Conservation (phyloP, 1,140 invertebrate species). For the Charaxes varanes region DNA sequence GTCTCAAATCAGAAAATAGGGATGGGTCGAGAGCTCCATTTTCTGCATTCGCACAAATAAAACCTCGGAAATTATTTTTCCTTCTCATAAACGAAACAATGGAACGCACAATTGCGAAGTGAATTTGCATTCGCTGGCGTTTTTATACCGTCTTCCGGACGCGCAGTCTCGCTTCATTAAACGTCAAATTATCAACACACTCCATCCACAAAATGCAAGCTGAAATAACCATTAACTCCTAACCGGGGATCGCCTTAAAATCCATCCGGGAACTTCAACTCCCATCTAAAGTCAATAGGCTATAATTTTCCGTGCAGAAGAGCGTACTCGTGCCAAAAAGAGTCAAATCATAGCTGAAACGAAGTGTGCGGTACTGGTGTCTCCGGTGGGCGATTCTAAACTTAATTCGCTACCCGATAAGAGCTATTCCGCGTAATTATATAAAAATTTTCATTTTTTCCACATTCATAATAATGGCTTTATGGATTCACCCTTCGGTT, state of each 20-base stretch:
- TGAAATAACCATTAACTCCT: conserved; percentile 48
- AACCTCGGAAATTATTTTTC: conserved; percentile 23
- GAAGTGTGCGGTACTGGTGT: conserved; percentile 35
- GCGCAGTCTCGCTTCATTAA: conserved; percentile 66
- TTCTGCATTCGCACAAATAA: conserved; percentile 16
- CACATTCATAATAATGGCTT: conserved; percentile 31
- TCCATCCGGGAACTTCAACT: conserved; percentile 18
- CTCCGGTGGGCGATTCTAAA: conserved; percentile 14
- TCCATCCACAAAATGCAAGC: conserved; percentile 40
- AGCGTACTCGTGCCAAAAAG: conserved; percentile 33
- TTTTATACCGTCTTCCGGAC: conserved; percentile 61
- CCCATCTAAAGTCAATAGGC: conserved; percentile 26
- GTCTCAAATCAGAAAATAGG: conserved; percentile 12
- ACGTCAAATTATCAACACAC: conserved; percentile 65
- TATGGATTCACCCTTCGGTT: conserved; percentile 49
- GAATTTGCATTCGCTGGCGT: conserved; percentile 61
- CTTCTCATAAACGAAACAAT: conserved; percentile 60
- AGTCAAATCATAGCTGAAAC: conserved; percentile 55
- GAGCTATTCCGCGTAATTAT: not conserved
- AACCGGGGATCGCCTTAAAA: conserved; percentile 18
- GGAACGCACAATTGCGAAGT: conserved; percentile 61
- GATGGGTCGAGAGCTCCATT: conserved; percentile 9
- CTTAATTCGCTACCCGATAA: not conserved
- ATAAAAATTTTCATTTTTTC: conserved; percentile 22
- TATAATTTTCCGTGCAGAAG: conserved; percentile 32